Evolutionary conservation across 2,797 vertebrate species (phyloP).

Genomic region (Hemibagrus guttatus): DNA sequence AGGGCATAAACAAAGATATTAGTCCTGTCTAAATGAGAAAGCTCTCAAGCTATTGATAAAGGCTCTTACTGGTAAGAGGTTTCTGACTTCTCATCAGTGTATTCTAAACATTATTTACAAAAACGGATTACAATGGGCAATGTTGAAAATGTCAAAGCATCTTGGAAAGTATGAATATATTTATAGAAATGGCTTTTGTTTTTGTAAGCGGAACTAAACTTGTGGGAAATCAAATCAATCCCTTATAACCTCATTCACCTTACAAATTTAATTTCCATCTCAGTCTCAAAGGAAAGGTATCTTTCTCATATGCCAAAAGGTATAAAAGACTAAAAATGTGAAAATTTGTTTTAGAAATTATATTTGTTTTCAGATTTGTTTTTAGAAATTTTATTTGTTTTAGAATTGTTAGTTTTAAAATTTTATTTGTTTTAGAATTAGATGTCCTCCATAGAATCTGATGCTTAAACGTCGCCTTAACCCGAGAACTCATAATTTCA

Average conservation of each 20-base stretch:
- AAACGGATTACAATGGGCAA: background rate
- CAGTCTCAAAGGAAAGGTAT: slow-evolving; percentile 58
- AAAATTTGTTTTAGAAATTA: slow-evolving; percentile 36
- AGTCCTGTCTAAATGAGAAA: slow-evolving; percentile 12
- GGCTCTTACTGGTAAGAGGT: background rate
- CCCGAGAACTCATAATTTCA: slow-evolving; percentile 3
- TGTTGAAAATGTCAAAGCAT: background rate
- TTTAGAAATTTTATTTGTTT: no score
- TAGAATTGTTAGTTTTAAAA: slow-evolving; percentile 45
- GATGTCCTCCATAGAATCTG: slow-evolving; percentile 59
- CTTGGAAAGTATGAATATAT: slow-evolving; percentile 3
- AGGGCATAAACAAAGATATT: slow-evolving; percentile 33
- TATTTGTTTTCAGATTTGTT: slow-evolving; percentile 27
- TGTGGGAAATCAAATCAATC: slow-evolving; percentile 55
- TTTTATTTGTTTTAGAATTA: no score
- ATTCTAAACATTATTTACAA: background rate
- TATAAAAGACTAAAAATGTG: slow-evolving; percentile 51
- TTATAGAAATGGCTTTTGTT: slow-evolving; percentile 25
- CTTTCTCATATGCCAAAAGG: slow-evolving; percentile 46
- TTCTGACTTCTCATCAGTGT: slow-evolving; percentile 5
- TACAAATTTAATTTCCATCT: slow-evolving; percentile 50
- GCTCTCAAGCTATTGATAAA: background rate
- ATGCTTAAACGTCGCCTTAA: slow-evolving; percentile 51
- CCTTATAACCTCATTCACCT: slow-evolving; percentile 55
- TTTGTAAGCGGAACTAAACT: slow-evolving; percentile 40